Conservation (phyloP, 2,113 vertebrate species). For the Galeopterus variegatus region DNA sequence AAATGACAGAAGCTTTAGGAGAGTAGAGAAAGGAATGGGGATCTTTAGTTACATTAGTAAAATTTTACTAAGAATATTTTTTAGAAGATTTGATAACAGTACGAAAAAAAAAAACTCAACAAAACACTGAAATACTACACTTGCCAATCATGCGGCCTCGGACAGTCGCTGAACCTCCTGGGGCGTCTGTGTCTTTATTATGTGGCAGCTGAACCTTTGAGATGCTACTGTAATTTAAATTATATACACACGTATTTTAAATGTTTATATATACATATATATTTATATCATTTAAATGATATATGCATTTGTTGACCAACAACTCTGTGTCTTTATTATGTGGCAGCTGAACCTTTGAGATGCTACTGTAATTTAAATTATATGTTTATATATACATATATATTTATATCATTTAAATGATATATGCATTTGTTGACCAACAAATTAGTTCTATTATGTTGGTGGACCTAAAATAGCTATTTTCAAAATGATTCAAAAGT, state of each 20-base stretch:
- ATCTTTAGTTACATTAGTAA: neutral
- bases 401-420: neutral
- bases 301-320: neutral
- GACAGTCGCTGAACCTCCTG: fast-evolving
- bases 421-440: neutral
- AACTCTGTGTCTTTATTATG: fast-evolving
- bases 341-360: fast-evolving
- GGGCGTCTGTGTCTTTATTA: fast-evolving
- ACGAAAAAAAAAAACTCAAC: neutral
- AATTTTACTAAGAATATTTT: neutral
- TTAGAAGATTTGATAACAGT: neutral
- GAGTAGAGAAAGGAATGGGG: neutral
- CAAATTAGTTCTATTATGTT: neutral
- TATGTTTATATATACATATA: neutral
- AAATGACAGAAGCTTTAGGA: neutral
- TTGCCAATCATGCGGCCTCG: fast-evolving
- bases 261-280: neutral
- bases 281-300: neutral
- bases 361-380: fast-evolving
- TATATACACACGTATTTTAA: fast-evolving
- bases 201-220: fast-evolving
- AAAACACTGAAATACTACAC: neutral
- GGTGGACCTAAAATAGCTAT: neutral
- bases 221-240: fast-evolving
- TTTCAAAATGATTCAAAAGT: neutral